phyloP scores from a whole-genome alignment of 64 coral and sea anemone species.

The Cladopsammia gracilis region DNA sequence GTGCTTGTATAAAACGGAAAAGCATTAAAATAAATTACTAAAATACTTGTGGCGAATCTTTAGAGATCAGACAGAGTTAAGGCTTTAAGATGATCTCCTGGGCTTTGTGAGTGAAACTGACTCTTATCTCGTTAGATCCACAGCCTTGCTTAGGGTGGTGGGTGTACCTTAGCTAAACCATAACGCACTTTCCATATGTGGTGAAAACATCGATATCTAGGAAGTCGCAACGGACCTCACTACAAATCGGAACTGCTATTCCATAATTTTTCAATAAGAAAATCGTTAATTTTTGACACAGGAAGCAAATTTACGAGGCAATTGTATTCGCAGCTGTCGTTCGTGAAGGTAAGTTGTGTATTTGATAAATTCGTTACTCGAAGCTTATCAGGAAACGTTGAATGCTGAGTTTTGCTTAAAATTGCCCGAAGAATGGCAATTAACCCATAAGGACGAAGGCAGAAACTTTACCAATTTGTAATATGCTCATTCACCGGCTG shows the following conservation, averaged over 20 bases:
- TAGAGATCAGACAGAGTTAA: slow-evolving; percentile 39
- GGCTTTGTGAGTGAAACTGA: neutral
- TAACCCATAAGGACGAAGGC: neutral
- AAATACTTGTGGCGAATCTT: slow-evolving; percentile 15
- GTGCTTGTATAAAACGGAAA: neutral
- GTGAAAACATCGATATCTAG: neutral
- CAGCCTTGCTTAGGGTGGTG: neutral
- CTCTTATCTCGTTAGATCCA: slow-evolving; percentile 12
- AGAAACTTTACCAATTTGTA: neutral
- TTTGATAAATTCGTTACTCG: neutral
- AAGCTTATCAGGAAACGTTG: too few species aligned
- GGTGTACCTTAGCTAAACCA: neutral
- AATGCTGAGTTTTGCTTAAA: too few species aligned
- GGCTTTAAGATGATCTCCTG: neutral
- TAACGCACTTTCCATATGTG: neutral
- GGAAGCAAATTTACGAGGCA: neutral
- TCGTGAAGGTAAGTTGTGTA: slow-evolving; percentile 2
- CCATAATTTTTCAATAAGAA: neutral
- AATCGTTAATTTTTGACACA: neutral
- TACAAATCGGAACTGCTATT: neutral
- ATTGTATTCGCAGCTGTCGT: slow-evolving; percentile 15
- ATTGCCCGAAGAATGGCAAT: neutral
- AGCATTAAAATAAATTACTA: neutral
- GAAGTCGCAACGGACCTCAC: slow-evolving; percentile 1
- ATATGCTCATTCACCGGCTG: neutral